Evolutionary conservation across 2,797 vertebrate genomes (phyloP), one percentile per base, ranked within the genome.

Genomic region (Acanthurus leucopareius): DNA sequence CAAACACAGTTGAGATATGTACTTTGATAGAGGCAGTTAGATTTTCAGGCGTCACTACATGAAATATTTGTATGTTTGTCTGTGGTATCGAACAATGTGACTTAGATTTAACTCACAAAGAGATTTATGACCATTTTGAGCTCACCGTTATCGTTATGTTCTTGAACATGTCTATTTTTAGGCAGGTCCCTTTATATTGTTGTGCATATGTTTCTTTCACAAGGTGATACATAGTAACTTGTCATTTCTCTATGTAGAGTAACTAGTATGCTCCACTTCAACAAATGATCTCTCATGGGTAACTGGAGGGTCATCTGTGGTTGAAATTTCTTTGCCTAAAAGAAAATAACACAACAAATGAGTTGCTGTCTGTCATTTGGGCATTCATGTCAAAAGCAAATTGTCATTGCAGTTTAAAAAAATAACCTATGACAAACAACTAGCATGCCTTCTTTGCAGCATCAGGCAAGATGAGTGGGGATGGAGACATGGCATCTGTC

Each of bases 401-500:
- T 8, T 67, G n/a, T 14, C 2, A 17, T 51, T 14, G 16, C 14
- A 67, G 16, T 40, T 19, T 14, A 14, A 40, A 40, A 48, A 38
- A 1, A 0, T 7, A 15, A 16, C 3, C 1, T 10, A 0, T 45
- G 1, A 22, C 63, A 17, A 77, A 68, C 2, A 22, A 5, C 59
- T 2, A 52, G 0, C 19, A 72, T 4, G 0, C 28, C 7, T 68
- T 10, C 83, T 57, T 86, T 79, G 40, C 64, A 77, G 73, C 48
- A 15, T 63, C 84, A 32, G 91, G 64, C 17, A 68, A 74, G 13
- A 73, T 76, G 78, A 79, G 75, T 19, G 77, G 45, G 14, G 93
- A 92, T 74, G 94, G 73, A 56, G 95, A 95, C 16, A 90, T 96
- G 17, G 83, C 94, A 15, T 93, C 95, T 16, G 81, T 96, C 16